Conservation (phyloP, 2,888 invertebrate genomes). For the Cephus pygmeus region DNA sequence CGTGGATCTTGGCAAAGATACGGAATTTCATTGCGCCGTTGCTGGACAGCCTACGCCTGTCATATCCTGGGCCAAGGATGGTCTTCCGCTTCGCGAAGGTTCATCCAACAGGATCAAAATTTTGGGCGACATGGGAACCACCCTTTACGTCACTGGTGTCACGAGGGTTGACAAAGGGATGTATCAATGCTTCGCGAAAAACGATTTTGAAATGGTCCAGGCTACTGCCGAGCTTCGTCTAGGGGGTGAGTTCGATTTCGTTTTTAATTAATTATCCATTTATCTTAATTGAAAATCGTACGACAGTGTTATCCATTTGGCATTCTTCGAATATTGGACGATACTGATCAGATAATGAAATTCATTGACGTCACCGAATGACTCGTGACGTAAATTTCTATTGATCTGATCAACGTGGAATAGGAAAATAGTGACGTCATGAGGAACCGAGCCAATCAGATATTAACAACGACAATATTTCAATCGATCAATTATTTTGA, state of each 20-base stretch:
- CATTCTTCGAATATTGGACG: not conserved
- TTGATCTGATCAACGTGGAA: not conserved
- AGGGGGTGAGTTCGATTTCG: slow-evolving; percentile 72
- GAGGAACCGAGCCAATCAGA: not conserved
- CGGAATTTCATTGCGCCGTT: slow-evolving; percentile 87
- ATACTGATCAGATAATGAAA: slow-evolving; percentile 10
- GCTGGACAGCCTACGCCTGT: slow-evolving; percentile 79
- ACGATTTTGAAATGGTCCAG: slow-evolving; percentile 86
- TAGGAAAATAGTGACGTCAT: not conserved
- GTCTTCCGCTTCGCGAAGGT: slow-evolving; percentile 64
- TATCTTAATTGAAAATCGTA: not conserved
- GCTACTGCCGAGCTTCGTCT: slow-evolving; percentile 83
- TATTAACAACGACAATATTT: not conserved
- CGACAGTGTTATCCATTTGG: not conserved
- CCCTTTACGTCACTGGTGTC: slow-evolving; percentile 67
- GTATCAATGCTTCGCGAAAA: slow-evolving; percentile 91
- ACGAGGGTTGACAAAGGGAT: slow-evolving; percentile 88
- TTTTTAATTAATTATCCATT: not conserved
- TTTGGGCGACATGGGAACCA: slow-evolving; percentile 57
- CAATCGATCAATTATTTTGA: not conserved
- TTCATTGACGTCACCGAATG: not conserved
- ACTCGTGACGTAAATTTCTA: not conserved
- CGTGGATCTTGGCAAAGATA: slow-evolving; percentile 86
- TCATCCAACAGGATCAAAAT: slow-evolving; percentile 60
- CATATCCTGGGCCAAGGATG: slow-evolving; percentile 68